Percentiles rank a stretch among this genome's conserved stretches.
Evolutionary conservation across 2,888 invertebrate genomes (phyloP).

Genomic region (Prenolepis imparis): DNA sequence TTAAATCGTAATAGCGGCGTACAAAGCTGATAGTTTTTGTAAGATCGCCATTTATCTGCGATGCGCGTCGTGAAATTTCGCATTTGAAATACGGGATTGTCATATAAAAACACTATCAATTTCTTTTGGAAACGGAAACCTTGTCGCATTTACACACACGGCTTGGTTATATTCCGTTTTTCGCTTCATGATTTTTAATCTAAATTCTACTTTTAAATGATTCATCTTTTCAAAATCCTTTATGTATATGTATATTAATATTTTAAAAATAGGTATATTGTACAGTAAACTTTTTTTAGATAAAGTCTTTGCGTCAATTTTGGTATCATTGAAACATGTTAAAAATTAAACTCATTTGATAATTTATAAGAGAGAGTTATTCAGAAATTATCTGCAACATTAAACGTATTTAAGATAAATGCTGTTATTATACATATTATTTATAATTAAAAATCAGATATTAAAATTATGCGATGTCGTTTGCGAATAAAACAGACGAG

Average conservation of each 20-base stretch:
- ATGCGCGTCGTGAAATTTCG: constrained; percentile 63
- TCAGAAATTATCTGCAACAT: not conserved
- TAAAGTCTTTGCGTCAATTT: not conserved
- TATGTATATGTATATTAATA: not conserved
- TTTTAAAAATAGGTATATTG: not conserved
- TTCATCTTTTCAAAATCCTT: not conserved
- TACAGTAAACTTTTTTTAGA: not conserved
- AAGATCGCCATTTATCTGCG: constrained; percentile 72
- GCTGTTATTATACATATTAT: not conserved
- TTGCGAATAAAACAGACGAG: not conserved
- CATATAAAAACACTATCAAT: not conserved
- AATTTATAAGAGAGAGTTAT: not conserved
- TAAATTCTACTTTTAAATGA: not conserved
- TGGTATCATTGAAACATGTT: not conserved
- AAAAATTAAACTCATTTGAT: not conserved
- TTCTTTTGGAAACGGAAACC: not conserved
- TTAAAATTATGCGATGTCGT: not conserved
- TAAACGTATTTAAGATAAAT: not conserved
- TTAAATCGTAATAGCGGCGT: constrained; percentile 70
- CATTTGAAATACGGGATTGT: constrained; percentile 65
- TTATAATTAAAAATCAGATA: not conserved
- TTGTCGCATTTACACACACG: not conserved
- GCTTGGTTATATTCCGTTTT: not conserved
- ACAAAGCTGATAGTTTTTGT: constrained; percentile 69
- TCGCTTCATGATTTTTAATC: not conserved